Conservation (phyloP, 2,797 vertebrate species). For the Anolis apletophallus region DNA sequence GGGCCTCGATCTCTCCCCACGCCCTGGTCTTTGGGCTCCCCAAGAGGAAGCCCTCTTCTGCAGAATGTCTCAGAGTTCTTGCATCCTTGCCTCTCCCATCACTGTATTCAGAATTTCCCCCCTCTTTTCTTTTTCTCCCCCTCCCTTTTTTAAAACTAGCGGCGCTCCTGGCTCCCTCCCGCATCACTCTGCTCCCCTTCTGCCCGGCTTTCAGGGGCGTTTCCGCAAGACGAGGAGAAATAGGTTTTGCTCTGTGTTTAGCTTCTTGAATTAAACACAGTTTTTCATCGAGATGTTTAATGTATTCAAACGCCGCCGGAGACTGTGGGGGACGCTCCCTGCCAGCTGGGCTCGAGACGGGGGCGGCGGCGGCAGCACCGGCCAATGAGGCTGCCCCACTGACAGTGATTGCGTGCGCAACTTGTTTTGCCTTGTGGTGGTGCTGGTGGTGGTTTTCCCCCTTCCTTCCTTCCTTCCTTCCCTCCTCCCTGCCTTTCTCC, state of each 20-base stretch:
- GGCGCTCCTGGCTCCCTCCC: slow-evolving; percentile 45
- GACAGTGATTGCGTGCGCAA: slow-evolving; percentile 69
- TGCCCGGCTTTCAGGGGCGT: slow-evolving; percentile 61
- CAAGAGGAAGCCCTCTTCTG: slow-evolving; percentile 70
- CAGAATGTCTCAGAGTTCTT: slow-evolving; percentile 77
- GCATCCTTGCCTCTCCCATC: slow-evolving; percentile 77
- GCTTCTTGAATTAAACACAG: slow-evolving; percentile 74
- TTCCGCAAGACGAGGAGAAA: slow-evolving; percentile 67
- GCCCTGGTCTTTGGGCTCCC: slow-evolving; percentile 77
- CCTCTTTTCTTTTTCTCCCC: not conserved
- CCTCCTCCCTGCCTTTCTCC: not conserved
- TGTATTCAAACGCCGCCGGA: slow-evolving; percentile 79
- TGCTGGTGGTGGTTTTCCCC: slow-evolving; percentile 69
- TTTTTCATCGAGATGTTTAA: slow-evolving; percentile 73
- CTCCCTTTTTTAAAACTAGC: slow-evolving; percentile 42
- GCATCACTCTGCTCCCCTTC: slow-evolving; percentile 64
- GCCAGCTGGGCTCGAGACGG: slow-evolving; percentile 67
- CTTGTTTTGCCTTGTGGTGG: slow-evolving; percentile 73
- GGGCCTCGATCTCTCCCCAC: slow-evolving; percentile 67
- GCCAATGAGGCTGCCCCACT: slow-evolving; percentile 68
- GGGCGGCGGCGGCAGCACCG: slow-evolving; percentile 50
- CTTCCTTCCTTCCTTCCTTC: not conserved
- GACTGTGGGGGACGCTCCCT: slow-evolving; percentile 46
- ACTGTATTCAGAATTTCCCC: slow-evolving; percentile 70
- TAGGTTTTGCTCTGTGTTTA: slow-evolving; percentile 74